Percentiles rank a stretch among this genome's conserved stretches.
These are phyloP conservation scores for Ateles fusciceps DNA, from an alignment of 2,797 vertebrate species.

Conservation along the genomic window DNA sequence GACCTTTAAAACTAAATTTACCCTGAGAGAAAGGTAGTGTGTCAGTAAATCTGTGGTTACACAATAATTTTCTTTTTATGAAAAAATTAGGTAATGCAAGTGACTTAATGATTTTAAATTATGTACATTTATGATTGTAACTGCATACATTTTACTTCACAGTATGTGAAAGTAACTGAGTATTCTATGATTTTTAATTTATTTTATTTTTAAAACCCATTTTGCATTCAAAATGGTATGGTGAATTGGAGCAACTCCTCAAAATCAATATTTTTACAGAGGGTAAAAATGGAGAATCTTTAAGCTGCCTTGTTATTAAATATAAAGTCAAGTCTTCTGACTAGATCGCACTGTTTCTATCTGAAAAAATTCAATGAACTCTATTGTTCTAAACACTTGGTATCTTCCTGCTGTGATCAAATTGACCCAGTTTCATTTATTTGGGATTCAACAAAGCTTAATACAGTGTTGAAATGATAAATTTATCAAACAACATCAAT, in stretches of 20 bases:
- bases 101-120: constrained; percentile 30
- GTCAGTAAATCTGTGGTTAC: constrained; percentile 74
- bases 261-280: not conserved
- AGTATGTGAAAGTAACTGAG: not conserved
- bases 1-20: constrained; percentile 69
- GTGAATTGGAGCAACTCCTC: not conserved
- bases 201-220: not conserved
- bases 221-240: not conserved
- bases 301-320: not conserved
- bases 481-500: not conserved
- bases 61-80: constrained; percentile 69
- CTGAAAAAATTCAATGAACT: not conserved
- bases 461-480: not conserved
- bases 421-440: not conserved
- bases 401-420: not conserved
- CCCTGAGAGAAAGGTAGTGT: constrained; percentile 69
- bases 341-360: not conserved
- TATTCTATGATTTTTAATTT: not conserved
- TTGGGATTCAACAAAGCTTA: not conserved
- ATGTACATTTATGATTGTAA: not conserved
- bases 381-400: not conserved
- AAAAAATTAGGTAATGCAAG: constrained; percentile 53
- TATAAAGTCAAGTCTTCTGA: not conserved
- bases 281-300: not conserved
- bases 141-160: not conserved